These are phyloP conservation scores for Eupithecia exiguata DNA, from an alignment of 2,888 invertebrate species.

Conservation along the genomic window DNA sequence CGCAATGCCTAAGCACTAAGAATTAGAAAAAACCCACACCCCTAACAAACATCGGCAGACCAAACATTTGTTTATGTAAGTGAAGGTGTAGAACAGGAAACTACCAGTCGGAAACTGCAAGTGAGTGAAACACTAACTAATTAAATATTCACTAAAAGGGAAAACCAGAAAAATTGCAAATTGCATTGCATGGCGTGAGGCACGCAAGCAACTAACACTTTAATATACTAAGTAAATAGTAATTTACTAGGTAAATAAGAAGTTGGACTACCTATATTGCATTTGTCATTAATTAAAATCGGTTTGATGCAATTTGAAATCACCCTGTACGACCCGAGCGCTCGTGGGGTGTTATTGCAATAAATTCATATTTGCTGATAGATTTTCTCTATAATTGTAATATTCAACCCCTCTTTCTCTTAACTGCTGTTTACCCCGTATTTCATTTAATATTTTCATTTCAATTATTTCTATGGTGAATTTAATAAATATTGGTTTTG, in stretches of 20 bases:
- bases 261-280: not conserved
- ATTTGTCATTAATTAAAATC: not conserved
- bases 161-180: constrained; percentile 31
- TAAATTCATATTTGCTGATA: constrained; percentile 43
- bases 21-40: no score
- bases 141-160: constrained; percentile 27
- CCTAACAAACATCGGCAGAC: no score
- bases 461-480: not conserved
- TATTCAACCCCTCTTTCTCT: constrained; percentile 38
- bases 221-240: not conserved
- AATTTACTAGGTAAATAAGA: not conserved
- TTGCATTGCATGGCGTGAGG: constrained; percentile 37
- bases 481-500: not conserved
- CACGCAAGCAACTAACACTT: constrained; percentile 31
- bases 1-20: no score
- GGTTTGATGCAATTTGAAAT: not conserved
- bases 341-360: constrained; percentile 30
- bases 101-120: constrained; percentile 34
- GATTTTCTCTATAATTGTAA: constrained; percentile 42
- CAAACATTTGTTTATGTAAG: no score
- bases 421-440: constrained; percentile 43
- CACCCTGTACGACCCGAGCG: constrained; percentile 33
- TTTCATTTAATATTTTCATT: constrained; percentile 34
- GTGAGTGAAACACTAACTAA: constrained; percentile 22
- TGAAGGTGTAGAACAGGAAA: constrained; percentile 3